phyloP scores from a whole-genome alignment of 2,888 invertebrate genomes.

The Cantharis flavilabris region DNA sequence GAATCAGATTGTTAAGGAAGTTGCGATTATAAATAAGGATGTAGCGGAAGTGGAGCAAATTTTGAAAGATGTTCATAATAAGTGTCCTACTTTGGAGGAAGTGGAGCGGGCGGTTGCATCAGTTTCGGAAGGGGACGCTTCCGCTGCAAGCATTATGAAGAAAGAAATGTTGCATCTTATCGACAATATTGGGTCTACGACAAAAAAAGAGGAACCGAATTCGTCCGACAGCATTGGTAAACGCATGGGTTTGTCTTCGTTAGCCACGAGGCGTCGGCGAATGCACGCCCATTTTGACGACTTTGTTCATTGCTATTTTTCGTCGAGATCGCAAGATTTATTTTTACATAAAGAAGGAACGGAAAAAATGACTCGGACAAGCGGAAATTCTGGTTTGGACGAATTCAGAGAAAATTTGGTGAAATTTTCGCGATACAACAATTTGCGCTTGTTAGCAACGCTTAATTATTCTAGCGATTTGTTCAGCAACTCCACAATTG shows the following conservation, averaged over 20 bases:
- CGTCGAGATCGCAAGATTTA: constrained; percentile 73
- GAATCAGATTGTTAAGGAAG: constrained; percentile 70
- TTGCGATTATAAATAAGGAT: constrained; percentile 75
- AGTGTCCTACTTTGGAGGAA: constrained; percentile 64
- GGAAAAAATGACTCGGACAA: constrained; percentile 44
- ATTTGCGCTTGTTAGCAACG: constrained; percentile 80
- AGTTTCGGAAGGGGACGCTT: constrained; percentile 53
- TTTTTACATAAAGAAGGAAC: constrained; percentile 60
- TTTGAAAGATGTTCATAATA: constrained; percentile 62
- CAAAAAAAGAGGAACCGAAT: constrained; percentile 42
- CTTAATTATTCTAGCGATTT: constrained; percentile 89
- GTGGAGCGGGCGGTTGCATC: constrained; percentile 55
- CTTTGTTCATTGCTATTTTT: constrained; percentile 85
- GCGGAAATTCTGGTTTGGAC: constrained; percentile 62
- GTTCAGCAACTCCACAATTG: constrained; percentile 83
- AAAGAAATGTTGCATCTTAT: constrained; percentile 63
- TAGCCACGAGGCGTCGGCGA: constrained; percentile 72
- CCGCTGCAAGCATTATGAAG: constrained; percentile 60
- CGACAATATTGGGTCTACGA: constrained; percentile 60
- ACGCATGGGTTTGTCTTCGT: constrained; percentile 53
- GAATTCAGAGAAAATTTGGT: constrained; percentile 84
- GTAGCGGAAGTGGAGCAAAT: constrained; percentile 72
- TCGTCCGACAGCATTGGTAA: constrained; percentile 39
- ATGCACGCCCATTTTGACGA: constrained; percentile 89
- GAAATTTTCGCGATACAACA: constrained; percentile 81